Percentiles rank a stretch among this genome's conserved stretches.
phyloP scores from a whole-genome alignment of 2,888 invertebrate genomes.

The Deilephila porcellus region DNA sequence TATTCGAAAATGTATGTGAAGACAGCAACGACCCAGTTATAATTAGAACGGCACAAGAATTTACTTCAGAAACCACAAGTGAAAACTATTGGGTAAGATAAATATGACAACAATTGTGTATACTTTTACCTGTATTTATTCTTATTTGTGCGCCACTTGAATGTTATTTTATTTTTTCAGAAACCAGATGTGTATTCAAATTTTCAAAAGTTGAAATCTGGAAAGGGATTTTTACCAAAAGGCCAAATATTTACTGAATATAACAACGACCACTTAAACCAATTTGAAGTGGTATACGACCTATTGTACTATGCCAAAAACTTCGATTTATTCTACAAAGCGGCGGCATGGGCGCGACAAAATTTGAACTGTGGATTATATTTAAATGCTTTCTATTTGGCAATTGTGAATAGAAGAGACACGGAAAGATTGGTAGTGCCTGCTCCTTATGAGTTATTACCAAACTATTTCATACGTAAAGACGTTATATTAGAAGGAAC shows the following conservation, averaged over 20 bases:
- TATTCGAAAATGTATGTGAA: constrained; percentile 78
- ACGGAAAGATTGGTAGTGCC: constrained; percentile 85
- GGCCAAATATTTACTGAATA: constrained; percentile 75
- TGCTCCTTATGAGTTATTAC: constrained; percentile 87
- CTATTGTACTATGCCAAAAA: constrained; percentile 84
- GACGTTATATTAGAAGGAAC: constrained; percentile 83
- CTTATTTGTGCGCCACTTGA: no score
- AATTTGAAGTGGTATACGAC: constrained; percentile 71
- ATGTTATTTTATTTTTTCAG: constrained; percentile 54
- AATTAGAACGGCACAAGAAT: constrained; percentile 59
- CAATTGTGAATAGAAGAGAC: constrained; percentile 84
- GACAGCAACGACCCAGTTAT: constrained; percentile 59
- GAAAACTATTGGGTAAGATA: constrained; percentile 65
- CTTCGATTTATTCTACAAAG: constrained; percentile 84
- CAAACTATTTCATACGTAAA: constrained; percentile 87
- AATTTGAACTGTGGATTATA: constrained; percentile 87
- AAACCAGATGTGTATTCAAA: constrained; percentile 59
- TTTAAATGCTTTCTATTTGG: constrained; percentile 85
- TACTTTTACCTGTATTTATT: no score
- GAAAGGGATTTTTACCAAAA: constrained; percentile 63
- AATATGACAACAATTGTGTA: neutral
- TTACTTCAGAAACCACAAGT: constrained; percentile 55
- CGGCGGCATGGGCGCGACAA: constrained; percentile 85
- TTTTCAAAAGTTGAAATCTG: constrained; percentile 56
- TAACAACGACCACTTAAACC: constrained; percentile 60